Evolutionary conservation across 2,797 vertebrate species (phyloP).

Genomic region (Tokudaia muenninki): DNA sequence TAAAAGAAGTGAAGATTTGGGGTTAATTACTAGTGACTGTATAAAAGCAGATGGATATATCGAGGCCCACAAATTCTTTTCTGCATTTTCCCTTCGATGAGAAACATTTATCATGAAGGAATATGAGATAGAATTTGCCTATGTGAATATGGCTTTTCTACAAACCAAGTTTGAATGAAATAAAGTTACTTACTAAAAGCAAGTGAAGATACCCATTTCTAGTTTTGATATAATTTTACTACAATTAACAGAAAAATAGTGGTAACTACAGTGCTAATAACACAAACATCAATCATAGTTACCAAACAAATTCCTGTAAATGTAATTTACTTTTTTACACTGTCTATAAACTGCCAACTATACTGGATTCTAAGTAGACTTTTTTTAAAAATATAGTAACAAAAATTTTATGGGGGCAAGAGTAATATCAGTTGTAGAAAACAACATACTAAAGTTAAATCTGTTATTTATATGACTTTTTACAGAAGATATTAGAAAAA

Average conservation of each 20-base stretch:
- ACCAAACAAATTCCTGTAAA: not conserved
- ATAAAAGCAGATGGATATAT: not conserved
- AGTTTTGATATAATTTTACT: not conserved
- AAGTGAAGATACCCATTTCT: conserved; percentile 4
- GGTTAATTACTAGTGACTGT: conserved; percentile 14
- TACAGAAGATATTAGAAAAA: conserved; percentile 15
- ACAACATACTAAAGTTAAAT: not conserved
- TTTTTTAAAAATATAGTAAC: not conserved
- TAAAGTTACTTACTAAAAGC: not conserved
- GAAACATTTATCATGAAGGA: not conserved
- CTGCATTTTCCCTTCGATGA: not conserved
- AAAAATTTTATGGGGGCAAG: not conserved
- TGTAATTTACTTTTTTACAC: not conserved
- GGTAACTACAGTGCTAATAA: not conserved
- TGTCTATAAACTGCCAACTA: conserved; percentile 35
- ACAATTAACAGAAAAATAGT: not conserved
- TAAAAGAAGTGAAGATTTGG: conserved; percentile 18
- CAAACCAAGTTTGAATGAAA: not conserved
- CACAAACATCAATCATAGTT: not conserved
- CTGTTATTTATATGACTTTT: conserved; percentile 14
- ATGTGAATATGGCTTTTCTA: not conserved
- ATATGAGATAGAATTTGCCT: not conserved
- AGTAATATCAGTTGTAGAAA: not conserved
- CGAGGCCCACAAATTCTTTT: not conserved
- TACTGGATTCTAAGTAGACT: not conserved